Base-by-base conservation (phyloP, 92 coral and sea anemone species). In the Epizoanthus rinbou region DNA sequence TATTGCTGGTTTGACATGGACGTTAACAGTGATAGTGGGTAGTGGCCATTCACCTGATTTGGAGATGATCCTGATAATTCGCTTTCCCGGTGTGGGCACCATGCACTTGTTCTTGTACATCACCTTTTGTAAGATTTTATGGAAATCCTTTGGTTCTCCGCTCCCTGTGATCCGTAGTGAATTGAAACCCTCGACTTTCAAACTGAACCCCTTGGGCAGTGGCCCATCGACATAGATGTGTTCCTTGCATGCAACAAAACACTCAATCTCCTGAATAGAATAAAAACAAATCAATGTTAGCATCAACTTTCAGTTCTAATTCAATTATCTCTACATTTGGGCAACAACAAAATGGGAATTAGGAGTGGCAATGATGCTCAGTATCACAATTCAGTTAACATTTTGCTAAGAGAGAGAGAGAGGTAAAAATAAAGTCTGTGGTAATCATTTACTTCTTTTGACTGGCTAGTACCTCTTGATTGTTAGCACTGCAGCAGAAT, bases 231-330 rank as follows among this genome's bases (percentile, higher is more conserved):
- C 75, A 57, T 91, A 92, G 57, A 94, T 93, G 68, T 92, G 92
- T 70, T 97, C 99, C 70, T 88, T 91, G 82, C 99, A 97, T 41
- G 92, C 93, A 57, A 88, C 73, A 58, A 97, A 73, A 68, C 99
- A 97, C 6, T 82, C 76, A 41, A 97, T 74, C 21, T 88, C 87
- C 99, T 97, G 88, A 16, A 33, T 72, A 50, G 19, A 57, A 50
- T 21, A 73, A 15, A 11, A 22, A 73, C 3, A 62, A 11, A 17
- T 10, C 14, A 41, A 22, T 14, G 50, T 45, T 4, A 43, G 10
- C 15, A 10, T 28, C 18, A 18, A 17, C 53, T 47, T 25, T 16
- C 6, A 62, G 24, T 18, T 35, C 13, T 58, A 18, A 58, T 22
- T 21, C 9, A 11, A 6, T 52, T 23, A 14, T 37, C 43, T 1